Percentiles rank a stretch among this genome's conserved stretches.
Conservation (phyloP, 2,797 vertebrate species). For the Perodicticus potto region DNA sequence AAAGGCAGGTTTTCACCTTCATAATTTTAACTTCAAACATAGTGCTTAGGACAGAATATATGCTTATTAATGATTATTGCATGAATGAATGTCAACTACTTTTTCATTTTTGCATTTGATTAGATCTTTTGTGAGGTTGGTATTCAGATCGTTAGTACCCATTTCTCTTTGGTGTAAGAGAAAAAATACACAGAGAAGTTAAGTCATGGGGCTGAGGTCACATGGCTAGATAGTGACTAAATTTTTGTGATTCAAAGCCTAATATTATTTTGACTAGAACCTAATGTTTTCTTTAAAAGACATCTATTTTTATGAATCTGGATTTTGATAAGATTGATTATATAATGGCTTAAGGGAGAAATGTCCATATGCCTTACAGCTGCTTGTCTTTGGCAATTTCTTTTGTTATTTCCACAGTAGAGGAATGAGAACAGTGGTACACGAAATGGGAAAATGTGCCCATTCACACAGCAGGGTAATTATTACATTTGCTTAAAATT, state of each 20-base stretch:
- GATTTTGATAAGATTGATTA: slow-evolving; percentile 48
- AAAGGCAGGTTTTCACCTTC: not conserved
- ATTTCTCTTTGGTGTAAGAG: not conserved
- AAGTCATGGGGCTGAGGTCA: not conserved
- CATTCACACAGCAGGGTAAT: not conserved
- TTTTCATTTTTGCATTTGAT: slow-evolving; percentile 58
- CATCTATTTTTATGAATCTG: slow-evolving; percentile 34
- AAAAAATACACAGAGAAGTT: not conserved
- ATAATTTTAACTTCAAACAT: not conserved
- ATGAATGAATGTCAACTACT: not conserved
- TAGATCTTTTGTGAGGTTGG: not conserved
- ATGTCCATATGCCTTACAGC: not conserved
- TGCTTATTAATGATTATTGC: not conserved
- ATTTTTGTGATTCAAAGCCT: slow-evolving; percentile 48
- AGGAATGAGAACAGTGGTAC: not conserved
- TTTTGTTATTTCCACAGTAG: slow-evolving; percentile 17
- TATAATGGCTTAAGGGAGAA: not conserved
- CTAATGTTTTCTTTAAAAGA: not conserved
- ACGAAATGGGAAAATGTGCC: slow-evolving; percentile 1
- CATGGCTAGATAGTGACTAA: not conserved
- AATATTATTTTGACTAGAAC: slow-evolving; percentile 50
- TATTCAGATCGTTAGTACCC: not conserved
- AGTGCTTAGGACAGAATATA: not conserved
- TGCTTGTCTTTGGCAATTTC: not conserved
- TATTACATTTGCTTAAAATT: slow-evolving; percentile 63